These are phyloP conservation scores for Leptinotarsa tumamoca DNA, from an alignment of 2,888 invertebrate species.

Conservation along the genomic window DNA sequence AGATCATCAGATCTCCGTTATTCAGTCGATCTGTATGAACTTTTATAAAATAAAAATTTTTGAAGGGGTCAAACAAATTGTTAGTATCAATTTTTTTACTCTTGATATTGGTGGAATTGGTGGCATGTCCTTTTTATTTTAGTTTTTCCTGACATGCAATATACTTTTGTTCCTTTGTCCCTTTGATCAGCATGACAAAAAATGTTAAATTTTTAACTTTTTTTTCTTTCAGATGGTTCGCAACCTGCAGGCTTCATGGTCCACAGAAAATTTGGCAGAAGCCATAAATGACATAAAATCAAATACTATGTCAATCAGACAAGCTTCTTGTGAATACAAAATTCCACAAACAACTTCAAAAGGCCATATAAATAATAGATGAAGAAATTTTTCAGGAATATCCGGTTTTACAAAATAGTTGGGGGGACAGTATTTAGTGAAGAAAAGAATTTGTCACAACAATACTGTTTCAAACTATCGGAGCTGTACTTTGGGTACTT, in stretches of 20 bases:
- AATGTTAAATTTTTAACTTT: neutral
- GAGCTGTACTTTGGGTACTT: slow-evolving; percentile 2
- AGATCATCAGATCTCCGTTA: neutral
- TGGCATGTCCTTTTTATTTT: slow-evolving; percentile 23
- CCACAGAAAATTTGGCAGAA: neutral
- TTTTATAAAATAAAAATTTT: neutral
- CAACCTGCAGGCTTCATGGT: slow-evolving; percentile 1
- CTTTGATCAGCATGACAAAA: slow-evolving; percentile 17
- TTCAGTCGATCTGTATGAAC: neutral
- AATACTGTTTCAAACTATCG: slow-evolving; percentile 22
- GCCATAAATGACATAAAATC: neutral
- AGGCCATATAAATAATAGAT: neutral
- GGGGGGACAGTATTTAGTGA: slow-evolving; percentile 11
- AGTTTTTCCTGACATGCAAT: slow-evolving; percentile 26
- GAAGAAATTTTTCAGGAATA: slow-evolving; percentile 7
- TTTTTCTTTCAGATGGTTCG: slow-evolving; percentile 1
- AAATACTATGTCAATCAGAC: neutral
- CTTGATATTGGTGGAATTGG: slow-evolving; percentile 15
- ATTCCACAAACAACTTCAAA: neutral
- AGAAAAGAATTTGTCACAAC: slow-evolving; percentile 17
- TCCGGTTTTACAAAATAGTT: neutral
- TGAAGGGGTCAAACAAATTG: neutral
- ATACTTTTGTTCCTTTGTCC: slow-evolving; percentile 17
- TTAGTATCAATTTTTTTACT: neutral
- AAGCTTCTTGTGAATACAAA: slow-evolving; percentile 2